Conservation (phyloP, 2,797 vertebrate genomes). For the Setipinna tenuifilis region DNA sequence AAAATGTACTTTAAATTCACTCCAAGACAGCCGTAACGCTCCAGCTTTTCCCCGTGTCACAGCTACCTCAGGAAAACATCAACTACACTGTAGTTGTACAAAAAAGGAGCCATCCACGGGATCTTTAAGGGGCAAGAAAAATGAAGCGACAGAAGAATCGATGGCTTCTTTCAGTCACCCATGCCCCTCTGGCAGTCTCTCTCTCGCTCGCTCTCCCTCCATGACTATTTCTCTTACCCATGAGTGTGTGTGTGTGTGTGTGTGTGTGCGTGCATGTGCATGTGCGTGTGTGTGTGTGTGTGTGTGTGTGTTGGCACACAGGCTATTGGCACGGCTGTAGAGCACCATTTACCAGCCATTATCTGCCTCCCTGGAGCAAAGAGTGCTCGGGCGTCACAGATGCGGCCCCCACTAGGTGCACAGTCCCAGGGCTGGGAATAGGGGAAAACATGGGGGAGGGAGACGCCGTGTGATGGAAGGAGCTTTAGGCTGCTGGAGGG, state of each 20-base stretch:
- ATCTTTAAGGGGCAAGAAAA: too few species aligned
- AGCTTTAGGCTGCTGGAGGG: background rate
- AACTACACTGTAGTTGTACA: too few species aligned
- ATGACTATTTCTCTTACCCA: background rate
- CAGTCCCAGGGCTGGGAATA: background rate
- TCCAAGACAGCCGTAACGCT: too few species aligned
- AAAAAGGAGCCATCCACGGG: too few species aligned
- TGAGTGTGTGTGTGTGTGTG: background rate
- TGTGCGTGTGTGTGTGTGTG: background rate
- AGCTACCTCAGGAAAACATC: too few species aligned
- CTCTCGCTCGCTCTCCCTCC: background rate
- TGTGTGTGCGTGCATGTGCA: too few species aligned
- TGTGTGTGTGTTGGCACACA: background rate
- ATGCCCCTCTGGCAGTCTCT: background rate
- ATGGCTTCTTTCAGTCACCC: background rate
- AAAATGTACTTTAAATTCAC: too few species aligned
- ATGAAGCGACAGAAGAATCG: background rate
- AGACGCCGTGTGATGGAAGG: background rate
- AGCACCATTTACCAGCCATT: conserved; percentile 17
- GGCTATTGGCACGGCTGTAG: background rate
- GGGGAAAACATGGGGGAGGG: background rate
- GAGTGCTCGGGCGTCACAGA: background rate
- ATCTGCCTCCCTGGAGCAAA: conserved; percentile 5
- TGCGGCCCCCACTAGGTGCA: background rate
- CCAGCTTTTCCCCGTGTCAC: too few species aligned